phyloP scores from a whole-genome alignment of 2,888 invertebrate genomes.

The Branchellion lobata region DNA sequence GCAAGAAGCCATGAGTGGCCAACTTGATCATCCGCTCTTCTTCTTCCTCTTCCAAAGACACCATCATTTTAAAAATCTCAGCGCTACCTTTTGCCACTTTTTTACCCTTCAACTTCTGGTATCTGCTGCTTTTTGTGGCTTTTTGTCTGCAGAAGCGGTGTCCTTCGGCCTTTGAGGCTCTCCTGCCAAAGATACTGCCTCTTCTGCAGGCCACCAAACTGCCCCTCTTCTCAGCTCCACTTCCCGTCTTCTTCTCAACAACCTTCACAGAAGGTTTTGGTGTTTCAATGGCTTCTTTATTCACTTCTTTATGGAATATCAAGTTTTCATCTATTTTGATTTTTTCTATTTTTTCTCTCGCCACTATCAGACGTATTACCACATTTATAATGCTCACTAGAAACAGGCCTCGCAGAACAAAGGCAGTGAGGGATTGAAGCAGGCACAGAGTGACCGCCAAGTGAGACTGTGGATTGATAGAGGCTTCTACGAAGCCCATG shows the following conservation, averaged over 20 bases:
- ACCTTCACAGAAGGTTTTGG: background rate
- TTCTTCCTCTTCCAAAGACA: background rate
- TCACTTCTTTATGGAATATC: background rate
- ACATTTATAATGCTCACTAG: background rate
- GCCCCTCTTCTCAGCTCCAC: background rate
- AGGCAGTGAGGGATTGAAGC: constrained; percentile 16
- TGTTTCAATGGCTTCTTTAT: background rate
- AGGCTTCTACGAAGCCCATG: background rate
- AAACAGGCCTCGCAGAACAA: background rate
- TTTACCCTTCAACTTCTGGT: background rate
- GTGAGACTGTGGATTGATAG: constrained; percentile 6
- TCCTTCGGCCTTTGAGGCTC: constrained; percentile 9
- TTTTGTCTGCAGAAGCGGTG: constrained; percentile 11
- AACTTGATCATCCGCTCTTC: background rate
- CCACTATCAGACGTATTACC: background rate
- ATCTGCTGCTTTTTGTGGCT: background rate
- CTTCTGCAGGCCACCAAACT: background rate
- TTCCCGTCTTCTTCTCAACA: background rate
- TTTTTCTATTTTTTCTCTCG: background rate
- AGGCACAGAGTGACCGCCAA: constrained; percentile 4
- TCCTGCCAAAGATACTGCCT: background rate
- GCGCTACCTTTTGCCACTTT: background rate
- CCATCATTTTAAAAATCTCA: background rate
- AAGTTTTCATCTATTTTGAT: background rate
- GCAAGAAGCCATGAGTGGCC: background rate